Base-by-base conservation (phyloP, 1,140 invertebrate genomes). In the Chionoecetes opilio region DNA sequence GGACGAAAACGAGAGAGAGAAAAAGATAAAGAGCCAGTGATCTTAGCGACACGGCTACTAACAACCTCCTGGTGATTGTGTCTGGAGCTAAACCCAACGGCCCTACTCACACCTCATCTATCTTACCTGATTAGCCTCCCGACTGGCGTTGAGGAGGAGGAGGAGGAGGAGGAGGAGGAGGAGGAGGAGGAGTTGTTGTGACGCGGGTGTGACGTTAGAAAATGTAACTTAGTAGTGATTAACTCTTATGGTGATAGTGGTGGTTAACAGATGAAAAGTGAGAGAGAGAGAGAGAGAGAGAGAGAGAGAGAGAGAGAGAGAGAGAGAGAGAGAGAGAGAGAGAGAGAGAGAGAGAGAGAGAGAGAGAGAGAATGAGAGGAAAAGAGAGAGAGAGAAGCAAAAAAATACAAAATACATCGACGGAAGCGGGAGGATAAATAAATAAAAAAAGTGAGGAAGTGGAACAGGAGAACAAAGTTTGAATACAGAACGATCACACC, bases 61-160 rank as follows among this genome's bases (percentile, higher is more conserved):
- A n/a, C 6, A 90, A 53, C 5, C 46, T 46, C 38, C 31, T 46
- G 37, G 88, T 53, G 88, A 53, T 87, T 87, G 85, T 87, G 85
- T 31, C 29, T 8, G 3, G 3, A 31, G 35, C 32, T 32, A 32
- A 87, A n/a, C 31, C 31, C 32, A 46, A 31, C 88, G 38, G 29
- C 29, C 88, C n/a, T 38, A 53, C 88, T 90, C 88, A 31, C 88
- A 90, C 88, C 88, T 53, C 88, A 53, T 90, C 88, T 38, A 90
- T 90, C 88, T 90, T 90, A 3, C 17, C 88, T 90, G 88, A 90
- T 90, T 46, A 32, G 35, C 29, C 14, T 11, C n/a, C n/a, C n/a
- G n/a, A n/a, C n/a, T n/a, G n/a, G 32, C 11, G n/a, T n/a, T n/a
- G 35, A 41, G 17, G 35, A 9, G 86, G 34, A 34, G n/a, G 86